Evolutionary conservation across 1,140 invertebrate genomes (phyloP).

Genomic region (Sipha flava): DNA sequence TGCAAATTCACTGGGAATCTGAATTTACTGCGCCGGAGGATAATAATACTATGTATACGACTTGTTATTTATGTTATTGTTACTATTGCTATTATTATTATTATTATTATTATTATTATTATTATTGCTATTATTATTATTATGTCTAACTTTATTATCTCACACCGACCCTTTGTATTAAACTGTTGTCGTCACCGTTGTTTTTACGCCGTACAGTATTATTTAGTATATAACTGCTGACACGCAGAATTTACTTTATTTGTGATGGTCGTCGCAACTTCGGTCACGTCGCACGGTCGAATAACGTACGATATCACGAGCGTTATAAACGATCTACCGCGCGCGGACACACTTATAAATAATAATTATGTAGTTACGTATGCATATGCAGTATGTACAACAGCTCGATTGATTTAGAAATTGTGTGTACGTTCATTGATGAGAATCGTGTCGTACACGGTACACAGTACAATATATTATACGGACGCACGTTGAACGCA

Average conservation of each 20-base stretch:
- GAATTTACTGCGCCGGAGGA: background rate
- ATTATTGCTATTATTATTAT: background rate
- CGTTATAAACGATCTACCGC: too few relatives aligned
- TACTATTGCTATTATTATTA: background rate
- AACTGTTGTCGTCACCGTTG: background rate
- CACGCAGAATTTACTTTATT: too few relatives aligned
- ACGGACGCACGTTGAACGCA: background rate
- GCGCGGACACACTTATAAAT: too few relatives aligned
- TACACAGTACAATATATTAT: too few relatives aligned
- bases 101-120: too few relatives aligned
- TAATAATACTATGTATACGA: background rate
- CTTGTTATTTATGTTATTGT: background rate
- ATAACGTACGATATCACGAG: too few relatives aligned
- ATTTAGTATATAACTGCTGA: too few relatives aligned
- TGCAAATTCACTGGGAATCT: background rate
- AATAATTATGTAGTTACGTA: too few relatives aligned
- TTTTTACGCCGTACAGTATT: background rate
- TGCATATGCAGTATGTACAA: too few relatives aligned
- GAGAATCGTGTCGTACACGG: background rate
- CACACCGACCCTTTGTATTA: background rate
- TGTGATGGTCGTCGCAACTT: too few relatives aligned
- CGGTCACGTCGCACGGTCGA: too few relatives aligned
- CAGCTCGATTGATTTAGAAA: too few relatives aligned
- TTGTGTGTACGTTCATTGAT: background rate
- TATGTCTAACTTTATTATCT: conserved; percentile 5